These are phyloP conservation scores for Microtus pennsylvanicus DNA, from an alignment of 2,113 vertebrate species.

Conservation along the genomic window DNA sequence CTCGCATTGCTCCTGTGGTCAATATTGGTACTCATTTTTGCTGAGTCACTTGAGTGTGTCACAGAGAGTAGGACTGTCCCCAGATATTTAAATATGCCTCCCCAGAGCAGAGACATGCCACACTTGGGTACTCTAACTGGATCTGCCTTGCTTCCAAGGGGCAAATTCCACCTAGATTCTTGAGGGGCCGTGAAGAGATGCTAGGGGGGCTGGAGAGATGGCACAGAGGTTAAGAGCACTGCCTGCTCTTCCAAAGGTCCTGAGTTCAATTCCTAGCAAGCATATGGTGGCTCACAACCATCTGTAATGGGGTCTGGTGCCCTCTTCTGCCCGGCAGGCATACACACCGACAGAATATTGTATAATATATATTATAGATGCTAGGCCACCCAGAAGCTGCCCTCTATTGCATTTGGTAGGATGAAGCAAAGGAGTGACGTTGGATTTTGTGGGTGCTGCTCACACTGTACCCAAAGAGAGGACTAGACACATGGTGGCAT, in stretches of 20 bases:
- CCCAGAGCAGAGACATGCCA: not conserved
- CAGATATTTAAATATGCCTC: not conserved
- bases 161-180: not conserved
- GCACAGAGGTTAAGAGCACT: too few relatives aligned
- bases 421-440: too few relatives aligned
- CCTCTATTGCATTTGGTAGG: not conserved
- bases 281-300: too few relatives aligned
- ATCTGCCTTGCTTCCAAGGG: not conserved
- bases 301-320: too few relatives aligned
- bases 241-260: too few relatives aligned
- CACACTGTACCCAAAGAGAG: not conserved
- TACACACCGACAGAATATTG: too few relatives aligned
- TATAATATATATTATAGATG: too few relatives aligned
- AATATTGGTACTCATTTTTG: not conserved
- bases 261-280: too few relatives aligned
- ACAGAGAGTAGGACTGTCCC: not conserved
- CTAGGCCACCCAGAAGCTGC: not conserved
- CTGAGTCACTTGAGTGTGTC: not conserved
- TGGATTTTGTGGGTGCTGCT: not conserved
- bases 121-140: accelerated
- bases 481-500: not conserved
- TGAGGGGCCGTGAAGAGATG: not conserved
- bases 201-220: too few relatives aligned
- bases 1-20: too few relatives aligned
- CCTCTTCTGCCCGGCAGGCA: too few relatives aligned